Base-by-base conservation (phyloP, 2,888 invertebrate species). In the Deilephila porcellus region DNA sequence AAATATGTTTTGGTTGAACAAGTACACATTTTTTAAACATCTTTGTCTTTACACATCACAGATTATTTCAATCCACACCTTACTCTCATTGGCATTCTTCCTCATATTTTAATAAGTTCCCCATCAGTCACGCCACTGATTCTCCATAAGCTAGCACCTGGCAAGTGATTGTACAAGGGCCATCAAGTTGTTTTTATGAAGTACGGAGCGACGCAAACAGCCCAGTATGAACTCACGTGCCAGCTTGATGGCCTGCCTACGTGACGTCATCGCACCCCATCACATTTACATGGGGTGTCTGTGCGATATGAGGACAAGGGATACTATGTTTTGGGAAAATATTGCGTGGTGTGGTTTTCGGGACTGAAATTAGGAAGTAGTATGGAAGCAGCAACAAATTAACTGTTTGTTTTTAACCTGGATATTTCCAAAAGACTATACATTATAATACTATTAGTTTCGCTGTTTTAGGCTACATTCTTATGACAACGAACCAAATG, bases 191-290 rank as follows among this genome's bases (percentile, higher is more conserved):
- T 56, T 62, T 37, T 37, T 45, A 45, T 52, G 67, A 52, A 45
- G 25, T 45, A 52, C 20, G 25, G 17, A 17, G 11, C 20, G 45
- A 14, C 20, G 67, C 67, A 20, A 20, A 45, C 67, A 60, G 60
- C 70, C n/a, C 60, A 52, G 60, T 70, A 73, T 70, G 72, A 67
- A 59, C 59, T 73, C 77, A 76, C 76, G 76, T 76, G 71, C 75
- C 73, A 32, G 45, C n/a, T 73, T 75, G 74, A 78, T 78, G 77
- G 75, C 29, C 19, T 67, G 73, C 74, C 63, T 71, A 76, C 78
- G 78, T 78, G 78, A 76, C 75, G 78, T 75, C 78, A 76, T 76
- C 73, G 71, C 73, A 37, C 59, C 71, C 71, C 60, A 71, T 37
- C 67, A 64, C 20, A 45, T 60, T 25, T 45, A 45, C 67, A 67